These are phyloP conservation scores for Nestor notabilis DNA, from an alignment of 2,113 vertebrate species.

Conservation along the genomic window DNA sequence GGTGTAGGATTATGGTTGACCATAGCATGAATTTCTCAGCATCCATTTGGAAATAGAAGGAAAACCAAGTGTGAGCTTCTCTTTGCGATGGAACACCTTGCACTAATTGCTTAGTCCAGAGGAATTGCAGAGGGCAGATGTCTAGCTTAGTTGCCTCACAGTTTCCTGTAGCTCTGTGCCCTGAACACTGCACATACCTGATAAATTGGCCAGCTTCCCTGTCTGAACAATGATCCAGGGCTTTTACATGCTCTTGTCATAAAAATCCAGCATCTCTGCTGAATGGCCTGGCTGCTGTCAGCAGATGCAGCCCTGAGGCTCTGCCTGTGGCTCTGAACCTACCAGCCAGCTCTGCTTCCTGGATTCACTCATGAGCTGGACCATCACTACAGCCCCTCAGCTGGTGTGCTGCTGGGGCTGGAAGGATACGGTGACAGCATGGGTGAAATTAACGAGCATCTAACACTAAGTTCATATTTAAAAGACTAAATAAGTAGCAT, in stretches of 20 bases:
- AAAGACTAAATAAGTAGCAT: background rate
- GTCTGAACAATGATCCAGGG: background rate
- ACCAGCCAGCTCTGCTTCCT: fast-evolving
- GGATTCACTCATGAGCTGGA: background rate
- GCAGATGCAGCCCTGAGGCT: background rate
- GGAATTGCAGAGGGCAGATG: background rate
- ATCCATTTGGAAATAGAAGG: background rate
- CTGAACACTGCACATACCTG: background rate
- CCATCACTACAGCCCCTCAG: background rate
- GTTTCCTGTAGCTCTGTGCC: background rate
- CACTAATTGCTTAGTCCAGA: background rate
- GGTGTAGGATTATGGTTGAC: background rate
- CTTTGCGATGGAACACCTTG: fast-evolving
- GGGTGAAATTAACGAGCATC: background rate
- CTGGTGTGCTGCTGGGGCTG: background rate
- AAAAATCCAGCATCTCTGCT: background rate
- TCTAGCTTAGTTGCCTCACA: background rate
- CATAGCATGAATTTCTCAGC: background rate
- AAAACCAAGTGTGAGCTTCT: background rate
- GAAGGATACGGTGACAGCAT: background rate
- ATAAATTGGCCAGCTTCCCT: background rate
- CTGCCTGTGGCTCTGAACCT: background rate
- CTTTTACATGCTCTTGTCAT: background rate
- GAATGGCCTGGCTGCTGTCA: background rate
- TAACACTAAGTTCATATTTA: background rate